Evolutionary conservation across 2,113 vertebrate genomes (phyloP), one percentile per base, ranked within the genome.

Genomic region (Triplophysa dalaica): DNA sequence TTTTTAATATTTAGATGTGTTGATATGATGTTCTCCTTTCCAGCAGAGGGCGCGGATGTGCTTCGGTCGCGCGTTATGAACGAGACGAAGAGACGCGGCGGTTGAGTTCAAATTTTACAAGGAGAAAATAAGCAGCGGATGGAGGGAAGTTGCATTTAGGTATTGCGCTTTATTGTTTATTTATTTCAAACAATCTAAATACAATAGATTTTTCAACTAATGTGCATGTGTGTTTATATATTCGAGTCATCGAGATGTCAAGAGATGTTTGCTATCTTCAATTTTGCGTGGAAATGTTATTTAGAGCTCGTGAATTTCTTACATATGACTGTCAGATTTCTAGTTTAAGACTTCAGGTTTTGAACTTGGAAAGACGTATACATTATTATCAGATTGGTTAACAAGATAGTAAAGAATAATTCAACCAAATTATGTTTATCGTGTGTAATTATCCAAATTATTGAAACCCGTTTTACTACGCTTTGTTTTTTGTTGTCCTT

Each of bases 101-200:
- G 62, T 77, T 77, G 62, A 54, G 17, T 77, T 77, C 75, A 77
- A 77, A 77, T 52, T 77, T 65, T 65, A 21, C 0, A 43, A 29
- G 22, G 58, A 26, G 62, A 48, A 76, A 26, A 33, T 38, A 48
- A 45, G 54, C 58, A 2, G 7, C 11, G 22, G n/a, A 54, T 63
- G 62, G 74, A 76, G 74, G 74, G 74, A 65, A 65, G 4, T 52
- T n/a, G n/a, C 3, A 1, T 64, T 33, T 33, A 65, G 74, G 74
- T 76, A 76, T 45, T 43, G 58, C 1, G 33, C 14, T 33, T 62
- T 73, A 10, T 38, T 38, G 8, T 17, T 69, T 14, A 43, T 1
- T n/a, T 45, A 24, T 2, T 48, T 17, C 26, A 17, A 4, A 29
- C n/a, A n/a, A 48, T 29, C 0, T n/a, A 8, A 29, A 16, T 2